phyloP scores from a whole-genome alignment of 2,113 vertebrate species.

The Mus spicilegus region DNA sequence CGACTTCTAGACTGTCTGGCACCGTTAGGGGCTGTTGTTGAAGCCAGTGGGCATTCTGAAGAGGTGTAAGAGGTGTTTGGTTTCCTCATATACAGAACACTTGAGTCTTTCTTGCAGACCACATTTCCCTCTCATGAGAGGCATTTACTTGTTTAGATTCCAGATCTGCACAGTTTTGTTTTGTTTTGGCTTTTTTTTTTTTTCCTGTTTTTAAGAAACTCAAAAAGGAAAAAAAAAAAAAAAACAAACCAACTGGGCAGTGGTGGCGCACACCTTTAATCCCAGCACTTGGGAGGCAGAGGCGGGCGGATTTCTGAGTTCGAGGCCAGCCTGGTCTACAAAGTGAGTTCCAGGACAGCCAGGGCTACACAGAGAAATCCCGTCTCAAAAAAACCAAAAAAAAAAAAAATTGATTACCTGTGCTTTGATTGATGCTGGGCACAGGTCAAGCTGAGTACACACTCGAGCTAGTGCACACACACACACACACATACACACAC shows the following conservation, averaged over 20 bases:
- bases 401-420: background rate
- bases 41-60: background rate
- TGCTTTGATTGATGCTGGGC: background rate
- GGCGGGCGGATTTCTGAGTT: background rate
- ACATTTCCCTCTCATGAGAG: background rate
- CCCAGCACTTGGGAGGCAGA: too few relatives aligned
- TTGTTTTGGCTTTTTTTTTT: too few relatives aligned
- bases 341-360: background rate
- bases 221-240: too few relatives aligned
- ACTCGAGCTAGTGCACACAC: background rate
- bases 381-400: background rate
- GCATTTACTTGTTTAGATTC: background rate
- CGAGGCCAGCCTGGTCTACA: background rate
- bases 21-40: background rate
- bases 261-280: too few relatives aligned
- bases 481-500: background rate
- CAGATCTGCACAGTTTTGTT: background rate
- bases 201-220: constrained; percentile 27
- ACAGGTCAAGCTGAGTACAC: background rate
- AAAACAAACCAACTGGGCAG: too few relatives aligned
- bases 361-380: background rate
- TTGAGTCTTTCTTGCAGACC: background rate
- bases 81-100: background rate
- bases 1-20: background rate
- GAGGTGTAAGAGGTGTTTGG: background rate